Evolutionary conservation across 2,113 vertebrate genomes (phyloP), one percentile per base, ranked within the genome.

Genomic region (Melanocharis versteri): DNA sequence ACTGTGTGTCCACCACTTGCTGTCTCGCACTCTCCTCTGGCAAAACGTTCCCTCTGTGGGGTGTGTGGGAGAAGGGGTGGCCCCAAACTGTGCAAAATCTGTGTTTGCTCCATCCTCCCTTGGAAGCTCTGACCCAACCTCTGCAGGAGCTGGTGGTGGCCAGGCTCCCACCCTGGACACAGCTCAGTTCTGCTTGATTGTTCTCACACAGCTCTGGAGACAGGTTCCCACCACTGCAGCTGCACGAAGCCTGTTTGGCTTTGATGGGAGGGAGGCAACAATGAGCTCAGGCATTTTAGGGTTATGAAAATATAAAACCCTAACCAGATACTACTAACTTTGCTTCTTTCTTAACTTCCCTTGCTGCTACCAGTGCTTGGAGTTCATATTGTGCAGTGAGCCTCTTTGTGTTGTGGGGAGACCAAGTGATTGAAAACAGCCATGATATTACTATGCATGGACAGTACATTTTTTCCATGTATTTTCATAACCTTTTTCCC

Each of bases 401-500:
- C 18, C 60, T 65, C 42, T 96, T 94, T 95, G 95, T 90, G 94
- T 80, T 76, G 84, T 57, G 72, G 86, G 86, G 71, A 92, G 89
- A 71, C 61, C 42, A 45, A 93, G 68, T 94, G 94, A 96, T 95
- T 96, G 89, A 93, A 96, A 96, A 79, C 96, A 97, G 96, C 81
- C 89, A 95, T 37, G 60, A 93, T 93, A 93, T 87, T 92, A 64
- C 70, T 92, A 54, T 86, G 89, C 50, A 2, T 1, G 80, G 88
- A 82, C 94, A 94, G 86, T 87, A 69, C 91, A 91, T 94, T 94
- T 96, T 94, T 95, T 89, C 95, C 86, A 69, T 96, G 70, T 89
- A 96, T 96, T 95, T 97, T 97, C 92, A 96, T 92, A 95, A 87
- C 73, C 77, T 73, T 84, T 95, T 92, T 87, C 92, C 94, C 96